Conservation (phyloP, 1,140 invertebrate genomes). For the Pogonognathellus flavescens region DNA sequence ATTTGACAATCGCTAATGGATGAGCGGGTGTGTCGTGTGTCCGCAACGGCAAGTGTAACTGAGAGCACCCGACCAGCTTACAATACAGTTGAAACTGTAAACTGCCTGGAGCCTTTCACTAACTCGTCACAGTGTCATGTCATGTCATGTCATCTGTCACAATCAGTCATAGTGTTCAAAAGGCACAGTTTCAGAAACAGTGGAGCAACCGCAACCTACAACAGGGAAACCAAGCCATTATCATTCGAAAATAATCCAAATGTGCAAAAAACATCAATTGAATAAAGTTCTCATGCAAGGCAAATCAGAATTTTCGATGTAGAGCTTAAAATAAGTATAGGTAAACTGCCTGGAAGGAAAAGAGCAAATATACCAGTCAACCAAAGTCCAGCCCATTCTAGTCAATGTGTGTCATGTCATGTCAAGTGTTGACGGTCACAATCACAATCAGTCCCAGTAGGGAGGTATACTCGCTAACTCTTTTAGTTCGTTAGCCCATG, state of each 20-base stretch:
- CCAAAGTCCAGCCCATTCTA: neutral
- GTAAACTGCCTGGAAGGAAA: neutral
- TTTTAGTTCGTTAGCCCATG: neutral
- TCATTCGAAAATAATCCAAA: neutral
- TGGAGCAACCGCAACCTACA: too few relatives aligned
- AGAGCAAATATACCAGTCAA: neutral
- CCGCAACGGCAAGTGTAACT: neutral
- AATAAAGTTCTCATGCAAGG: conserved; percentile 22
- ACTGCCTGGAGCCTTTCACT: conserved; percentile 41
- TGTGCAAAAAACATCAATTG: conserved; percentile 30
- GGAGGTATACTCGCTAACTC: neutral
- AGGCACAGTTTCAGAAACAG: neutral
- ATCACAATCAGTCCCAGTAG: conserved; percentile 8
- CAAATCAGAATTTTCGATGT: neutral
- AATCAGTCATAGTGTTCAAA: conserved; percentile 22
- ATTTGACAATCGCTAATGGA: conserved; percentile 47
- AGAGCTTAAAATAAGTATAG: neutral
- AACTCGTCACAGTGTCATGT: conserved; percentile 46
- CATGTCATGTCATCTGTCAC: conserved; percentile 49
- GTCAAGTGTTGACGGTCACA: conserved; percentile 25
- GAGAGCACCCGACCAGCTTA: neutral
- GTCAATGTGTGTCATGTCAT: neutral
- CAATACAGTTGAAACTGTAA: conserved; percentile 18
- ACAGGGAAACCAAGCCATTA: too few relatives aligned
- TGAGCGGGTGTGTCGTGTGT: conserved; percentile 48